Base-by-base conservation (phyloP, 1,140 invertebrate species). In the Drosophila dunni region DNA sequence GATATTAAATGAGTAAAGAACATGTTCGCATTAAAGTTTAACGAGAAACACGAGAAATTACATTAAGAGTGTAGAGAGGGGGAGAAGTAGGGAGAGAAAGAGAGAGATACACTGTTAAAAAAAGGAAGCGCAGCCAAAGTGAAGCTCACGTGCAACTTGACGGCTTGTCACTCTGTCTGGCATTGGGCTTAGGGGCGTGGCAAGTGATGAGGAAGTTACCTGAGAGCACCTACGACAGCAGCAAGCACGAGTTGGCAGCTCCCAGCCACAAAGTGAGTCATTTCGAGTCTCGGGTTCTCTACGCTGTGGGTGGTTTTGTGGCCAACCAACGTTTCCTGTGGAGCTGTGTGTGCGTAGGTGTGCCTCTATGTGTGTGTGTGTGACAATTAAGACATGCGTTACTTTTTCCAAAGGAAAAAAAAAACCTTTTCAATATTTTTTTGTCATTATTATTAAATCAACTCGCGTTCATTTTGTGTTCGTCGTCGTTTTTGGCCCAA, bases 131-230 rank as follows among this genome's bases (percentile, higher is more conserved):
- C 44, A 53, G 10, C 46, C 29, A 62, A 62, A 51, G 48, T 45
- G 33, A 53, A 67, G 40, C 64, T 67, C 64, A 73, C 70, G 64
- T 73, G 70, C 64, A 60, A 4, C 70, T 67, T 73, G 70, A 73
- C 48, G 56, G 64, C 64, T 33, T 73, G 70, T 61, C 70, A 73
- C 56, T 60, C 60, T 54, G 63, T 60, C 36, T 56, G 63, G 20
- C 42, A 29, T 29, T 5, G 61, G 33, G 0, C 10, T 13, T 9
- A 15, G 51, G 13, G 3, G 44, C 15, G 38, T 40, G 46, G 24
- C 24, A 29, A 33, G 44, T 17, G 46, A 24, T 2, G 44, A 11
- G 46, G 46, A 24, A 48, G 46, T 48, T 46, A 46, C 15, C 45
- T 10, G 46, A 34, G 15, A 10, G 57, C 36, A 24, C 40, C 42